Evolutionary conservation across 2,888 invertebrate species (phyloP), one percentile per base, ranked within the genome.

Genomic region (Alsophila aescularia): DNA sequence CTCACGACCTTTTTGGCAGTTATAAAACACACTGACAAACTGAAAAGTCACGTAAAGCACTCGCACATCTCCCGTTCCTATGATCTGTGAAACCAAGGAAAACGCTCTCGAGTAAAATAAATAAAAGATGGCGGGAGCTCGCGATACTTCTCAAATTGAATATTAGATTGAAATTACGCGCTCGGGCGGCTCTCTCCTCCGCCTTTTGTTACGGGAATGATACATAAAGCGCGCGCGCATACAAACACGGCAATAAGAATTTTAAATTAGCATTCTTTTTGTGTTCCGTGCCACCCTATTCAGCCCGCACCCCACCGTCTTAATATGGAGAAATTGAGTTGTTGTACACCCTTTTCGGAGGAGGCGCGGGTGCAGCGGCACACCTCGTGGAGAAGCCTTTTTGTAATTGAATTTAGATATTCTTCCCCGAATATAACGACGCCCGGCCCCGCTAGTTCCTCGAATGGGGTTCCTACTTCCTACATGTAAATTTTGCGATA

Each of bases 231-330:
- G 88, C 87, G 83, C 83, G 89, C 90, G 90, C 90, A 90, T 86
- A 89, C 85, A 83, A 85, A 88, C 86, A 84, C 77, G 78, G 84
- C 83, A 89, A 90, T 90, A 89, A 84, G 88, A 90, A 89, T 90
- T 90, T 90, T 87, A 90, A 91, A 91, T 91, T 90, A 90, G 91
- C 90, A 90, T 90, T 90, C 88, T 91, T 91, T 90, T 90, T 90
- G 88, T 89, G 83, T 78, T 82, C 79, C 81, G 72, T 64, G 77
- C 87, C 83, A 85, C 88, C 88, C 89, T 70, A 74, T 66, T 70
- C 70, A 47, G 54, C 83, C 67, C 83, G 75, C 81, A 73, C 84
- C 85, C 87, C 81, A 73, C 77, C 80, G 81, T 87, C 89, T 90
- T 90, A 89, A 88, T 86, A 87, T 85, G 88, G 83, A 87, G 90